Evolutionary conservation across 2,888 invertebrate genomes (phyloP).

Genomic region (Euproctis similis): DNA sequence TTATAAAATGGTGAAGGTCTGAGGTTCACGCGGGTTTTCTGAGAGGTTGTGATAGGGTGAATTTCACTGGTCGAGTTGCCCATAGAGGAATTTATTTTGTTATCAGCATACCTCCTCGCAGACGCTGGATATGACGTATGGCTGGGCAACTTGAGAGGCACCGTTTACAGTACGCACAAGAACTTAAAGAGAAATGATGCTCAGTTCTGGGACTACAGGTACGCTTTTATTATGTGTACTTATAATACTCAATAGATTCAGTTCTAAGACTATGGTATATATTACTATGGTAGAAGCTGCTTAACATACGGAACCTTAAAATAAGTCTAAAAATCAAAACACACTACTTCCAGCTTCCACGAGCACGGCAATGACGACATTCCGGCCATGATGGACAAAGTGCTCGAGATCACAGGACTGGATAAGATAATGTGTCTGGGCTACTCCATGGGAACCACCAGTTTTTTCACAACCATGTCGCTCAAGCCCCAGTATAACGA

Average conservation of each 20-base stretch:
- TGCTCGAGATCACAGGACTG: constrained; percentile 57
- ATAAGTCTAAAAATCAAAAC: neutral
- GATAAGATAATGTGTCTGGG: constrained; percentile 69
- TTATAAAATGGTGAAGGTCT: no score
- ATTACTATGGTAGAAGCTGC: no score
- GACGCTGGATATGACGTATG: constrained; percentile 78
- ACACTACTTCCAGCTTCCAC: constrained; percentile 60
- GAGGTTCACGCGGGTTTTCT: no score
- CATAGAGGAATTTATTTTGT: neutral
- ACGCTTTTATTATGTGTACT: no score
- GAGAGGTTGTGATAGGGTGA: no score
- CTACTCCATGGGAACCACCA: constrained; percentile 77
- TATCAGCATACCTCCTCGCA: constrained; percentile 70
- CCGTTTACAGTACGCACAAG: constrained; percentile 56
- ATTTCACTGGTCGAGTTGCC: no score
- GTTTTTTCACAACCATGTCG: constrained; percentile 73
- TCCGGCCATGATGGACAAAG: constrained; percentile 72
- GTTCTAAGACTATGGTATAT: no score
- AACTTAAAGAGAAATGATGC: constrained; percentile 49
- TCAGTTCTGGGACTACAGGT: constrained; percentile 77
- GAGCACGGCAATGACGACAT: constrained; percentile 76
- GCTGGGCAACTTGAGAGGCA: constrained; percentile 74
- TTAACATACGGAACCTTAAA: no score
- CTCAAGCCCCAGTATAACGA: constrained; percentile 72
- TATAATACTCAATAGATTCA: no score